Percentiles rank a stretch among this genome's conserved stretches.
phyloP scores from a whole-genome alignment of 1,140 invertebrate genomes.

The Centruroides vittatus region DNA sequence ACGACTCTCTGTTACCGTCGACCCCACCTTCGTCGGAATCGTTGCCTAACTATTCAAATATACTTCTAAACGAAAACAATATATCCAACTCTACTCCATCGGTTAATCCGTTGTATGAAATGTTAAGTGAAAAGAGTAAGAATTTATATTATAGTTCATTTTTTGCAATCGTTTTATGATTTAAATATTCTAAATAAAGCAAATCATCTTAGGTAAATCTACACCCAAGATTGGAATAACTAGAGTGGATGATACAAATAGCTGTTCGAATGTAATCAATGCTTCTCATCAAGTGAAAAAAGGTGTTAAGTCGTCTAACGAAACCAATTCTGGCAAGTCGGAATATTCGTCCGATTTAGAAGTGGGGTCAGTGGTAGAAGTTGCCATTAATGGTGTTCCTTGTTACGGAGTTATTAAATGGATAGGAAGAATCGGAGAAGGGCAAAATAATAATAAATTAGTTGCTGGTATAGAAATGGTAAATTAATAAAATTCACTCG shows the following conservation, averaged over 20 bases:
- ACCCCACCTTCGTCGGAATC: too few relatives aligned
- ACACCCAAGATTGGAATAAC: slow-evolving; percentile 6
- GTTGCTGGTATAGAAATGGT: slow-evolving; percentile 55
- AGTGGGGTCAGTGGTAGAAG: slow-evolving; percentile 35
- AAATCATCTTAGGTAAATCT: neutral
- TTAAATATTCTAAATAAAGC: neutral
- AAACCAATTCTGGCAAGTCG: slow-evolving; percentile 1
- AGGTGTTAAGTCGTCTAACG: neutral
- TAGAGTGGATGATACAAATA: slow-evolving; percentile 1
- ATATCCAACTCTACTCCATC: neutral
- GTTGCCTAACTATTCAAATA: too few relatives aligned
- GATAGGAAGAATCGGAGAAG: slow-evolving; percentile 49
- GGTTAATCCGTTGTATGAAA: slow-evolving; percentile 14
- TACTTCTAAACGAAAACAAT: too few relatives aligned
- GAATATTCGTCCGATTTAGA: slow-evolving; percentile 23
- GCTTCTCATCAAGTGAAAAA: too few relatives aligned
- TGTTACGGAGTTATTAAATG: slow-evolving; percentile 64
- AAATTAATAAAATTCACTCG: slow-evolving; percentile 15
- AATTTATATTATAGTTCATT: neutral
- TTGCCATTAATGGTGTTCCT: slow-evolving; percentile 26
- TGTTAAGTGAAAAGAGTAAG: slow-evolving; percentile 12
- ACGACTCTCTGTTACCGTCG: too few relatives aligned
- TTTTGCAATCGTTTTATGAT: neutral
- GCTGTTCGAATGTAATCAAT: too few relatives aligned
- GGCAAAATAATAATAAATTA: slow-evolving; percentile 33